Percentiles rank a stretch among this genome's conserved stretches.
phyloP scores from a whole-genome alignment of 2,888 invertebrate species.

The Linhomoeus sp. region DNA sequence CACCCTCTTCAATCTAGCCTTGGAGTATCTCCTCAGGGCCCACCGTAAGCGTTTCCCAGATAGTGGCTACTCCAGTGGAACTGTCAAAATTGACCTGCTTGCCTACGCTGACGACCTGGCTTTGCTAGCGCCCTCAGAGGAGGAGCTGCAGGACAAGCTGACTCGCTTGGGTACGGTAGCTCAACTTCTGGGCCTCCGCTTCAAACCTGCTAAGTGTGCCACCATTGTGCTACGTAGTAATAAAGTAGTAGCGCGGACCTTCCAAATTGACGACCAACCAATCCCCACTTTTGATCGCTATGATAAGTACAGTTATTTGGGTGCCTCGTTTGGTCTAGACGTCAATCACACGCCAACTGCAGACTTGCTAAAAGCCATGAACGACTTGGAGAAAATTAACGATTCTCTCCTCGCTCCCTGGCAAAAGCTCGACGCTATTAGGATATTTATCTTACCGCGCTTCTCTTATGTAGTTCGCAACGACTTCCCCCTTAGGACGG shows the following conservation, averaged over 20 bases:
- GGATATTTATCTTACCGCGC: neutral
- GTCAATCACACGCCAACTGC: neutral
- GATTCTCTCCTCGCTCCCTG: neutral
- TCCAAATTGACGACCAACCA: neutral
- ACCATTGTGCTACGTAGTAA: neutral
- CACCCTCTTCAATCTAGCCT: neutral
- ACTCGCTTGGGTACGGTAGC: neutral
- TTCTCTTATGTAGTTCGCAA: neutral
- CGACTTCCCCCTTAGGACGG: neutral
- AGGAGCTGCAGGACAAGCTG: neutral
- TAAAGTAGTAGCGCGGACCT: neutral
- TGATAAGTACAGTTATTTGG: neutral
- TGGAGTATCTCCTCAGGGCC: neutral
- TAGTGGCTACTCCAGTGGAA: neutral
- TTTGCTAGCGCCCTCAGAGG: slow-evolving; percentile 2
- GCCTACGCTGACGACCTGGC: slow-evolving; percentile 14
- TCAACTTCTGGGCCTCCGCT: neutral
- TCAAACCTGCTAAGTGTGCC: neutral
- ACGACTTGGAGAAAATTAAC: neutral
- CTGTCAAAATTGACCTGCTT: neutral
- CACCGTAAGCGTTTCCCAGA: neutral
- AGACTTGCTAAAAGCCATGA: neutral
- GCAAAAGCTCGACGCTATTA: neutral
- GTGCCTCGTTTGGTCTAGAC: neutral
- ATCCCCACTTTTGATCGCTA: neutral